Base-by-base conservation (phyloP, 2,888 invertebrate species). In the Agriotes lineatus region DNA sequence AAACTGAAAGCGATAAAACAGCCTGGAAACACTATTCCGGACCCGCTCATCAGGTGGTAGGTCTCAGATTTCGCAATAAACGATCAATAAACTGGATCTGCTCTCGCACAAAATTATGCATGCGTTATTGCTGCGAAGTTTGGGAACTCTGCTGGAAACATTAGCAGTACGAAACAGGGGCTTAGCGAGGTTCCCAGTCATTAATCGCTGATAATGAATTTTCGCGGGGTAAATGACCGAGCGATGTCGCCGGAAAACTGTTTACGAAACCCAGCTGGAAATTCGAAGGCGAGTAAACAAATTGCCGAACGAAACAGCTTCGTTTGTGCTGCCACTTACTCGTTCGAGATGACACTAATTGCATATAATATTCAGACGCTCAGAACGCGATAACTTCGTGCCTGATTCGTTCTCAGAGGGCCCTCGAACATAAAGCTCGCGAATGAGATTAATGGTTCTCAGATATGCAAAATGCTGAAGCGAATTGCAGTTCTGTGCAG, bases 201-300 rank as follows among this genome's bases (percentile, higher is more conserved):
- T 52, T 52, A 52, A 52, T 14, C 33, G 14, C 33, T 52, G 52
- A 30, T 52, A 52, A 52, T 52, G 52, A 30, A 52, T 52, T 52
- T 52, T 52, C 52, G 16, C 52, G 52, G 33, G 52, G 52, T 52
- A 52, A 52, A 52, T 33, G 52, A 52, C 52, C 52, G 30, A 52
- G 33, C 16, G 30, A 33, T 33, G 16, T 52, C 52, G 10, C 18
- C 30, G 10, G 14, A 52, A 50, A 52, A 52, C 52, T 33, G 14
- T 30, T 50, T n/a, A n/a, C n/a, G n/a, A n/a, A n/a, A n/a, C n/a
- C n/a, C n/a, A n/a, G 50, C 10, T n/a, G 50, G 30, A 50, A 50
- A 30, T 50, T 10, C 50, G 20, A 19, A 7, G n/a, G 16, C 45
- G 16, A 39, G 5, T 12, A 42, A 42, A 42, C 14, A 42, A 1